Conservation (phyloP, 2,888 invertebrate species). For the Panorpa germanica region DNA sequence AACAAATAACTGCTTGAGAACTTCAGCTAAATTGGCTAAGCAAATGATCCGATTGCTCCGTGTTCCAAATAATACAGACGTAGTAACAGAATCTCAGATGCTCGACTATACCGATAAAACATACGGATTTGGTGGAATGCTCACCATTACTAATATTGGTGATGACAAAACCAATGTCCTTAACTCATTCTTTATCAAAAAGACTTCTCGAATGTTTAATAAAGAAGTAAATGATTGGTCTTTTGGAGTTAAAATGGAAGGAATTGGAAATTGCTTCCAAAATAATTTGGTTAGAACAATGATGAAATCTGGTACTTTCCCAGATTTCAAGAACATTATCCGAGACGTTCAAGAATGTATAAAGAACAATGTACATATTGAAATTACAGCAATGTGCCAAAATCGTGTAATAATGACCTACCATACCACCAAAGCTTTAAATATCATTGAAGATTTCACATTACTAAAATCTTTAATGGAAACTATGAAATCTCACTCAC, state of each 20-base stretch:
- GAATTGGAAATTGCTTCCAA: slow-evolving; percentile 6
- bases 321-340: slow-evolving; percentile 3
- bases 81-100: slow-evolving; percentile 19
- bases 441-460: slow-evolving; percentile 1
- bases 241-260: slow-evolving; percentile 7
- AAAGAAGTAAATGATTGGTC: slow-evolving; percentile 9
- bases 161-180: slow-evolving; percentile 14
- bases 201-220: slow-evolving; percentile 13
- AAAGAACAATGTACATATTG: slow-evolving; percentile 12
- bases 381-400: slow-evolving; percentile 12
- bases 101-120: slow-evolving; percentile 23
- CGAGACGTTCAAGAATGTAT: neutral
- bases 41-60: slow-evolving; percentile 20
- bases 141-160: slow-evolving; percentile 17
- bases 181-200: slow-evolving; percentile 11
- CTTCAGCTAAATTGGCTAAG: slow-evolving; percentile 17
- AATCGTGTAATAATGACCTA: slow-evolving; percentile 13
- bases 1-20: slow-evolving; percentile 22
- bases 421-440: slow-evolving; percentile 9
- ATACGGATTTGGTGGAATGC: slow-evolving; percentile 23
- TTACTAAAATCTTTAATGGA: slow-evolving; percentile 7
- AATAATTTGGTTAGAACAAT: slow-evolving; percentile 10
- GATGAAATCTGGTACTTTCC: slow-evolving; percentile 9
- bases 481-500: too few species aligned
- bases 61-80: slow-evolving; percentile 16